phyloP scores from a whole-genome alignment of 2,113 vertebrate genomes.

The Suricata suricatta region DNA sequence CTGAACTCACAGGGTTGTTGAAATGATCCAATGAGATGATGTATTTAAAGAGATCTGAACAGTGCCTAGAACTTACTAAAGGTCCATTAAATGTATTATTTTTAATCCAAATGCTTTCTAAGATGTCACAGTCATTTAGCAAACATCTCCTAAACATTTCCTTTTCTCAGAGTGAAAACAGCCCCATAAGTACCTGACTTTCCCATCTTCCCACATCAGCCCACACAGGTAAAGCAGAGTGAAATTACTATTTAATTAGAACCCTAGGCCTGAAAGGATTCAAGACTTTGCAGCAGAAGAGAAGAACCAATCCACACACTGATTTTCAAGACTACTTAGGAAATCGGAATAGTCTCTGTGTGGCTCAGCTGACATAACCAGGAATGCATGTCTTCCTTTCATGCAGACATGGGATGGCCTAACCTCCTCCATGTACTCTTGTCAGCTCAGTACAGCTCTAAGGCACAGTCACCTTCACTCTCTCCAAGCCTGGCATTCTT shows the following conservation, averaged over 20 bases:
- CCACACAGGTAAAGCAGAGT: background rate
- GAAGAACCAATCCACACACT: background rate
- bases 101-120: background rate
- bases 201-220: background rate
- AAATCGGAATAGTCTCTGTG: background rate
- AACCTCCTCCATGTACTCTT: fast-evolving
- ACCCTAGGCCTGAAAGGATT: background rate
- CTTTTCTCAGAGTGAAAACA: slow-evolving; percentile 8
- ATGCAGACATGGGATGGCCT: background rate
- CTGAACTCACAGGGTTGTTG: background rate
- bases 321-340: background rate
- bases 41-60: background rate
- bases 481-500: background rate
- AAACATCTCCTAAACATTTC: background rate
- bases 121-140: background rate
- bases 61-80: background rate
- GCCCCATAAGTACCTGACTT: background rate
- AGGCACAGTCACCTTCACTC: background rate
- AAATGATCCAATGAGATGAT: background rate
- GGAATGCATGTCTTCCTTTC: background rate
- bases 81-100: background rate
- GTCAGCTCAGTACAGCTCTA: background rate
- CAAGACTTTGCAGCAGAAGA: background rate
- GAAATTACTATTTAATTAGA: background rate
- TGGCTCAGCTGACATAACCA: background rate